Percentiles rank a stretch among this genome's conserved stretches.
These are phyloP conservation scores for Micrasema longulum DNA, from an alignment of 1,140 invertebrate species.

Conservation along the genomic window DNA sequence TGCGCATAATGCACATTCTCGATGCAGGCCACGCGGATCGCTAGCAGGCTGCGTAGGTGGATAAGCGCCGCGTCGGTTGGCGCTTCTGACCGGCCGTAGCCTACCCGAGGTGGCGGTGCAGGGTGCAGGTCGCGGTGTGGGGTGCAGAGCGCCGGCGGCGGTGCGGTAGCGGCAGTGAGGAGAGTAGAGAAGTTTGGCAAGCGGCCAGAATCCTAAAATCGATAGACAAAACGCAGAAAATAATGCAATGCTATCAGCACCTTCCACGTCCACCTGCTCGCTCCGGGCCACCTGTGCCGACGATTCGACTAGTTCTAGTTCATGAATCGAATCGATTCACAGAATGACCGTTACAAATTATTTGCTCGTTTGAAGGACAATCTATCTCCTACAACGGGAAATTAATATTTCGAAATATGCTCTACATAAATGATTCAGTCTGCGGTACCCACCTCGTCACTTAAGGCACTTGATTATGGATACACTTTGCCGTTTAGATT, in stretches of 20 bases:
- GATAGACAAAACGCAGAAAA: constrained; percentile 11
- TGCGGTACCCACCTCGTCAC: too few species aligned
- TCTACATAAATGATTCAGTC: constrained; percentile 8
- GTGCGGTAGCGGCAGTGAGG: not conserved
- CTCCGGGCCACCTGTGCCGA: not conserved
- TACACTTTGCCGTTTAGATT: not conserved
- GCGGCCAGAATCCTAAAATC: constrained; percentile 17
- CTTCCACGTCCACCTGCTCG: not conserved
- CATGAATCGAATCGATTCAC: not conserved
- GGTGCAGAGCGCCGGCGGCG: constrained; percentile 3
- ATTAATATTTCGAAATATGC: constrained; percentile 12
- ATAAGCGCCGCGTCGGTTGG: not conserved
- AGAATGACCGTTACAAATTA: not conserved
- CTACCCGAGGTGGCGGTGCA: not conserved
- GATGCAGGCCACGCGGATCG: not conserved
- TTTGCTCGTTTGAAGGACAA: not conserved
- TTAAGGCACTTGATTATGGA: constrained; percentile 11
- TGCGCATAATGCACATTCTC: too few species aligned
- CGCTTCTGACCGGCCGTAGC: too few species aligned
- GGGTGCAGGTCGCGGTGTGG: not conserved
- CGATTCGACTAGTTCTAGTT: not conserved
- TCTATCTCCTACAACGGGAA: constrained; percentile 14
- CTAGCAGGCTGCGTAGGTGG: not conserved
- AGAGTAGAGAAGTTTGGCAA: not conserved
- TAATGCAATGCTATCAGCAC: not conserved